Conservation (phyloP, 2,888 invertebrate species). For the Noctua janthina region DNA sequence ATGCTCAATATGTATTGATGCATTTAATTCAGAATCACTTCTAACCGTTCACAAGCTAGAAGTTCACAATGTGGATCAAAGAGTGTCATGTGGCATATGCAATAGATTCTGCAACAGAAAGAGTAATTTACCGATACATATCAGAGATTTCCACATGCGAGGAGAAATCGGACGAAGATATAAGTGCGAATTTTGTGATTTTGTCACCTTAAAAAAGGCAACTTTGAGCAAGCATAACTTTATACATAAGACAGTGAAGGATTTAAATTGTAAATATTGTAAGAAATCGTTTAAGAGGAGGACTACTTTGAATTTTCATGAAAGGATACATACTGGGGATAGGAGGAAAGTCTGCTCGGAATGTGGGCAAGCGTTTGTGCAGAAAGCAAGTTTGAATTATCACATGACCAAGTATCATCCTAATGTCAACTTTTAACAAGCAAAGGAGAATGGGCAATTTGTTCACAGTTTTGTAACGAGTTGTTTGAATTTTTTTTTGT, state of each 20-base stretch:
- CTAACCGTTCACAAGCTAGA: conserved; percentile 78
- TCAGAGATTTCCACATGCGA: too few relatives aligned
- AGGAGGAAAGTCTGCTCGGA: conserved; percentile 80
- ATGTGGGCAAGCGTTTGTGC: conserved; percentile 86
- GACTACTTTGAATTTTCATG: conserved; percentile 79
- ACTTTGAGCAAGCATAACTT: conserved; percentile 81
- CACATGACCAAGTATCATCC: conserved; percentile 87
- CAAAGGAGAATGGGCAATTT: background rate
- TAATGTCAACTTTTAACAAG: conserved; percentile 74
- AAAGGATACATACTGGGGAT: conserved; percentile 85
- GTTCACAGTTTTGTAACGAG: background rate
- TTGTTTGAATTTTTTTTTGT: background rate
- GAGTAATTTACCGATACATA: too few relatives aligned
- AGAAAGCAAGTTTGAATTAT: conserved; percentile 86
- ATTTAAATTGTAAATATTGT: conserved; percentile 84
- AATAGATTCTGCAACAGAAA: conserved; percentile 57
- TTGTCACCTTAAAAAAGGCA: conserved; percentile 78
- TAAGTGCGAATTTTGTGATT: conserved; percentile 66
- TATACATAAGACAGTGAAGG: conserved; percentile 83
- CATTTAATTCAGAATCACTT: conserved; percentile 55
- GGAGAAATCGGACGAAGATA: too few relatives aligned
- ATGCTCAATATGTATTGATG: conserved; percentile 72
- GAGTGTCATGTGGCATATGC: conserved; percentile 82
- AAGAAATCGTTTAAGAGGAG: conserved; percentile 84
- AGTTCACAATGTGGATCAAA: conserved; percentile 79